Evolutionary conservation across 2,797 vertebrate genomes (phyloP).

Genomic region (Hapalemur alaotrensis): DNA sequence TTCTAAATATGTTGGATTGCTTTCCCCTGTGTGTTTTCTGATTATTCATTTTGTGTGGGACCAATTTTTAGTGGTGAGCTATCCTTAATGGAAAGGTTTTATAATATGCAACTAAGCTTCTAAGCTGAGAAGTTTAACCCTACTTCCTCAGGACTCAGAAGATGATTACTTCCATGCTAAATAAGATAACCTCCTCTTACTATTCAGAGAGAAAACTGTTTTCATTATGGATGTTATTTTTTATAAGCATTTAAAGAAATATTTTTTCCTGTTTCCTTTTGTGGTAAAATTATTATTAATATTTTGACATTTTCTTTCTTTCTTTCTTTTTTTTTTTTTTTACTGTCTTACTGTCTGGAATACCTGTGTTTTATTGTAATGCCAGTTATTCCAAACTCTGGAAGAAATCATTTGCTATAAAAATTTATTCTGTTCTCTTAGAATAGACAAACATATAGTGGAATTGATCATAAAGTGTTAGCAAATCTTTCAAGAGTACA

Average conservation of each 20-base stretch:
- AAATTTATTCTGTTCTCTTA: slow-evolving; percentile 19
- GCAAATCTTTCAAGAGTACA: not conserved
- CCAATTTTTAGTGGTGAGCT: not conserved
- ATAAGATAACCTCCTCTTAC: not conserved
- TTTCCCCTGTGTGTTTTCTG: not conserved
- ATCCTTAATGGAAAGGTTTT: not conserved
- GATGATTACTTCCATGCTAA: not conserved
- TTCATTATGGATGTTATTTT: slow-evolving; percentile 37
- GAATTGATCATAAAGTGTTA: not conserved
- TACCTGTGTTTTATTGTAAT: slow-evolving; percentile 15
- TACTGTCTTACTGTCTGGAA: not conserved
- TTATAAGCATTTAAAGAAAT: not conserved
- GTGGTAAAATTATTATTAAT: slow-evolving; percentile 17
- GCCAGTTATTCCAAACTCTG: slow-evolving; percentile 15
- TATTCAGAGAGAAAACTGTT: not conserved
- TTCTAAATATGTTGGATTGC: not conserved
- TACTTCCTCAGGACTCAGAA: not conserved
- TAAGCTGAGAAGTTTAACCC: not conserved
- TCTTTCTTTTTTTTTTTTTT: not conserved
- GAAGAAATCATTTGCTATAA: slow-evolving; percentile 47
- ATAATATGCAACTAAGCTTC: not conserved
- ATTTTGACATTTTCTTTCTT: not conserved
- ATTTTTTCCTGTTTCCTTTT: slow-evolving; percentile 9
- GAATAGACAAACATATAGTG: not conserved
- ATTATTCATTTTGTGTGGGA: not conserved